Percentiles rank a stretch among this genome's conserved stretches.
Conservation (phyloP, 2,113 vertebrate genomes). For the Paradoxurus hermaphroditus region DNA sequence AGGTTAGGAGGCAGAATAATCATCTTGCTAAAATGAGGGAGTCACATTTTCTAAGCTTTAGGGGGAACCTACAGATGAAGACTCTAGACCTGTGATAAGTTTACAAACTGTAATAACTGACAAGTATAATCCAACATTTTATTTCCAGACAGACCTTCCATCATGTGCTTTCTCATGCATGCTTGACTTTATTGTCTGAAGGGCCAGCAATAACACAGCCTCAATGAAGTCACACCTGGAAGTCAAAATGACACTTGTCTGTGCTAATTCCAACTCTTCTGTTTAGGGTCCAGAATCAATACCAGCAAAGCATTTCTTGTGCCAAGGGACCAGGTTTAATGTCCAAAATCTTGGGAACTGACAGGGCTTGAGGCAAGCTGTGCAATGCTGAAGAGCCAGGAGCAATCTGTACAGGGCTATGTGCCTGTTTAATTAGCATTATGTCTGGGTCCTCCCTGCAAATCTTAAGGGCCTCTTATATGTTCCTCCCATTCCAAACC, state of each 20-base stretch:
- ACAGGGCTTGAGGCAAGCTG: constrained; percentile 46
- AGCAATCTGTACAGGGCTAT: not conserved
- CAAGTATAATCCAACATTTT: not conserved
- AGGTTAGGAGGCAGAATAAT: not conserved
- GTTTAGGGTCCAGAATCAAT: constrained; percentile 16
- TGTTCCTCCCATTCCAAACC: not conserved
- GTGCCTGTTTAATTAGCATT: constrained; percentile 25
- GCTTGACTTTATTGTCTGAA: not conserved
- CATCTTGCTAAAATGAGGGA: constrained; percentile 6
- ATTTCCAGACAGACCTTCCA: not conserved
- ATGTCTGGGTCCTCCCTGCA: not conserved
- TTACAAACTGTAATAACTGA: constrained; percentile 19
- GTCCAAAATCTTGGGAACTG: constrained; percentile 38
- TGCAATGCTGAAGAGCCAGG: constrained; percentile 22
- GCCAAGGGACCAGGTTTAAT: constrained; percentile 54
- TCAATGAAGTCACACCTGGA: not conserved
- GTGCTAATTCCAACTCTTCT: constrained; percentile 3
- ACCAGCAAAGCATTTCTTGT: constrained; percentile 22
- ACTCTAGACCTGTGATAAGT: not conserved
- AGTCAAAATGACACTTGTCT: constrained; percentile 1
- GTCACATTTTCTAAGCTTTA: not conserved
- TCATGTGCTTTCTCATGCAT: not conserved
- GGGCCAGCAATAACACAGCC: not conserved
- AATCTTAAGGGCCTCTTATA: constrained; percentile 20
- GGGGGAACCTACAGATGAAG: constrained; percentile 9